Evolutionary conservation across 2,888 invertebrate genomes (phyloP).

Genomic region (Folsomia manolachei): DNA sequence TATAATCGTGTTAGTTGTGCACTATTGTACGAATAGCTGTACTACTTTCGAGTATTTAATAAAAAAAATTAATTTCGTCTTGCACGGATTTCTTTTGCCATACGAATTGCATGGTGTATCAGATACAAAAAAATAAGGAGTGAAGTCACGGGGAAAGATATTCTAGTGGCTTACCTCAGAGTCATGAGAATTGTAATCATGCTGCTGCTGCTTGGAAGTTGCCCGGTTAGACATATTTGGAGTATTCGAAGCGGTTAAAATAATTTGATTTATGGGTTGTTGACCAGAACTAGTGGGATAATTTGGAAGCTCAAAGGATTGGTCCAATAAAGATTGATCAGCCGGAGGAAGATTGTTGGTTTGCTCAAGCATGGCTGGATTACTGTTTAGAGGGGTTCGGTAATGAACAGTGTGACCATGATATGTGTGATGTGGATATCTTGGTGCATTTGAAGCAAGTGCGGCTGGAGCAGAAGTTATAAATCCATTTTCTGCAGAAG

Average conservation of each 20-base stretch:
- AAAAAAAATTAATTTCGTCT: slow-evolving; percentile 1
- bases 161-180: slow-evolving; percentile 58
- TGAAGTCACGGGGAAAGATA: too few species aligned
- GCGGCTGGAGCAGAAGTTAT: slow-evolving; percentile 34
- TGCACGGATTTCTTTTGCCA: too few species aligned
- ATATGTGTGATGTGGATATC: slow-evolving; percentile 74
- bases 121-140: too few species aligned
- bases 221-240: slow-evolving; percentile 35
- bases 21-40: neutral
- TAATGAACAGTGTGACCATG: slow-evolving; percentile 79
- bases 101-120: too few species aligned
- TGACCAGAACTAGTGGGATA: slow-evolving; percentile 57
- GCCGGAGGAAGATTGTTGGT: too few species aligned
- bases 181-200: slow-evolving; percentile 66
- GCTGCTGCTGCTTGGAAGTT: slow-evolving; percentile 22
- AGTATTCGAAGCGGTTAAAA: slow-evolving; percentile 57
- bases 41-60: neutral
- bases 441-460: slow-evolving; percentile 34
- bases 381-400: slow-evolving; percentile 59
- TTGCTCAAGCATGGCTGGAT: slow-evolving; percentile 32
- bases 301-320: slow-evolving; percentile 48
- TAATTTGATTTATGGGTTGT: slow-evolving; percentile 60
- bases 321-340: slow-evolving; percentile 35
- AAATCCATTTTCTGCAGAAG: slow-evolving; percentile 26
- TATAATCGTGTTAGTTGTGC: slow-evolving; percentile 20